These are phyloP conservation scores for Adelphocoris suturalis DNA, from an alignment of 2,888 invertebrate species.

Conservation along the genomic window DNA sequence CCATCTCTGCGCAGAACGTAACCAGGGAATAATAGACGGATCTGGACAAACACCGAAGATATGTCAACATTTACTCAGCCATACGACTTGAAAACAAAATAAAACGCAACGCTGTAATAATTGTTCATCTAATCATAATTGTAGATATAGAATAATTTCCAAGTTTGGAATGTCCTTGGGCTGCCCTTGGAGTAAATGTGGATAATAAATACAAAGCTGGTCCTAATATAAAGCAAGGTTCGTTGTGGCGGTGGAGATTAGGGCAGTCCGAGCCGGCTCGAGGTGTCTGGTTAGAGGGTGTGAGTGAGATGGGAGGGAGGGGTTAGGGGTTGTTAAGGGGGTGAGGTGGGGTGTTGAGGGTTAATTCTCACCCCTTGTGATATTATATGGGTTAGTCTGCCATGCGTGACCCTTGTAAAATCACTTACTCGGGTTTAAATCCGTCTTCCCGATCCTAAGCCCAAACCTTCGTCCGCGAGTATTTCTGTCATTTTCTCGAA, in stretches of 20 bases:
- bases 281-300: constrained; percentile 23
- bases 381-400: constrained; percentile 57
- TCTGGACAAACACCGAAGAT: too few relatives aligned
- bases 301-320: neutral
- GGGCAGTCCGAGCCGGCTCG: constrained; percentile 14
- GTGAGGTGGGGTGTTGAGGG: neutral
- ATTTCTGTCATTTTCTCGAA: too few relatives aligned
- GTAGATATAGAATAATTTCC: too few relatives aligned
- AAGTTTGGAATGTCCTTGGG: too few relatives aligned
- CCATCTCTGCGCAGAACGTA: too few relatives aligned
- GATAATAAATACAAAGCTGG: neutral
- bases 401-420: constrained; percentile 26
- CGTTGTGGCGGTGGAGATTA: neutral
- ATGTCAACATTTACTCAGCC: too few relatives aligned
- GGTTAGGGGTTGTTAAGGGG: neutral
- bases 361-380: constrained; percentile 45
- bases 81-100: too few relatives aligned
- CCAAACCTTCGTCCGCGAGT: neutral
- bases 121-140: too few relatives aligned
- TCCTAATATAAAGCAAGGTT: neutral
- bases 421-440: neutral
- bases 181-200: too few relatives aligned
- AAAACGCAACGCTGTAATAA: too few relatives aligned
- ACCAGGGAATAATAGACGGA: too few relatives aligned
- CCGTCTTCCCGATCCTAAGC: neutral